Evolutionary conservation across 37 sponge, comb jelly and placozoan species (phyloP), one percentile per base, ranked within the genome.

Genomic region (Agelas oroides): DNA sequence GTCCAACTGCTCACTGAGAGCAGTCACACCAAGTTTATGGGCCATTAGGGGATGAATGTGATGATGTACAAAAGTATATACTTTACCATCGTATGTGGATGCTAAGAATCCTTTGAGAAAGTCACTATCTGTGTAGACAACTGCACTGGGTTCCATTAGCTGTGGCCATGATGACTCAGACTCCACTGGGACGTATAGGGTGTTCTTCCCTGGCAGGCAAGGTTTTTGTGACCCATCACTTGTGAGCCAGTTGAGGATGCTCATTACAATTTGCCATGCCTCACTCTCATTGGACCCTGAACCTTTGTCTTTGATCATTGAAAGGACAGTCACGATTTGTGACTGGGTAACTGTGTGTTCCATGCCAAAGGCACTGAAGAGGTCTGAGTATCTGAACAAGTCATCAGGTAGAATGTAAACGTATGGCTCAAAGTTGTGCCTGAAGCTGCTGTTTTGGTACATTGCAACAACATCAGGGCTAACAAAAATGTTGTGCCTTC

Each of bases 241-340:
- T 1, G 86, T 77, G 17, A 86, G 40, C 86, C 86, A 86, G 76
- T 86, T 67, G 28, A 86, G 71, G 12, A 86, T 86, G 71, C 40
- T 56, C 77, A 70, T 66, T 11, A 86, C 86, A 30, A 69, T 76
- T 20, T 54, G 27, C 86, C 86, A 86, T 2, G 71, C 60, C 24
- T 68, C 36, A 24, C 32, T 59, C 68, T n/a, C 35, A 70, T 36
- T 77, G 31, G 11, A 39, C 13, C 27, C 28, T 31, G 25, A 11
- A 21, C 24, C 57, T 25, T 66, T 40, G 23, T 72, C 65, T 52
- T 87, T 80, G 56, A 89, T 89, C 55, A 46, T 53, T 52, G 23
- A 17, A 18, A 89, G 76, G 33, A 84, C 65, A 0, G 73, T 70
- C 24, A 84, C 24, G 28, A 89, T 84, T 65, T 89, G 90, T 15